Evolutionary conservation across 2,888 invertebrate genomes (phyloP).

Genomic region (Malthinus seriepunctatus): DNA sequence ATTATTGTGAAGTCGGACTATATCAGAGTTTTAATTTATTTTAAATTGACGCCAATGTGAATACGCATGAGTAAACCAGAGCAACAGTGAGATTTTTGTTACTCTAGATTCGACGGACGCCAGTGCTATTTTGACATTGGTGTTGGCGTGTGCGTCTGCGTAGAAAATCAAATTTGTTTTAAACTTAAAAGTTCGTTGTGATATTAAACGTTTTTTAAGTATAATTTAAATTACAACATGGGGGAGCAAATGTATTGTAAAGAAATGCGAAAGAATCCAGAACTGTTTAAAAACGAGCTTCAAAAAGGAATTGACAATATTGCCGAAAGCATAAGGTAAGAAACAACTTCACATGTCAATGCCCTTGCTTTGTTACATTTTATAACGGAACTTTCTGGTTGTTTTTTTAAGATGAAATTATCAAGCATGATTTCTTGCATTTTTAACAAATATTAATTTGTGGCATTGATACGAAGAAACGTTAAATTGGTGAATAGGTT

Average conservation of each 20-base stretch:
- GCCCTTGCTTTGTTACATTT: conserved; percentile 47
- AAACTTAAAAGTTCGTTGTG: too few relatives aligned
- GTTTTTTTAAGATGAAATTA: conserved; percentile 6
- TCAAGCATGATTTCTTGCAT: conserved; percentile 4
- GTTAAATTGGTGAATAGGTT: conserved; percentile 44
- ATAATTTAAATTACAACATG: not conserved
- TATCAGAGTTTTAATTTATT: too few relatives aligned
- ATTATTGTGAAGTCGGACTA: too few relatives aligned
- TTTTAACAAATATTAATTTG: not conserved
- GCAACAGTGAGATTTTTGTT: too few relatives aligned
- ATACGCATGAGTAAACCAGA: too few relatives aligned
- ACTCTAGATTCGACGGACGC: too few relatives aligned
- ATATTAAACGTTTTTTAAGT: not conserved
- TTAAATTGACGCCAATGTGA: too few relatives aligned
- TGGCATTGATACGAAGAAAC: not conserved
- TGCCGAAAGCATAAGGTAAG: conserved; percentile 42
- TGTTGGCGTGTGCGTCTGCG: too few relatives aligned
- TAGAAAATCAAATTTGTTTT: too few relatives aligned
- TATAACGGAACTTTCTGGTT: conserved; percentile 41
- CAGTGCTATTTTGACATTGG: too few relatives aligned
- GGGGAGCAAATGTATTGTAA: not conserved
- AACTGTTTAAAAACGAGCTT: conserved; percentile 26
- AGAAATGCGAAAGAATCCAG: conserved; percentile 12
- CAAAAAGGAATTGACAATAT: conserved; percentile 37
- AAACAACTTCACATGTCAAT: conserved; percentile 41